Evolutionary conservation across 2,797 vertebrate species (phyloP).

Genomic region (Premnoplex brunnescens): DNA sequence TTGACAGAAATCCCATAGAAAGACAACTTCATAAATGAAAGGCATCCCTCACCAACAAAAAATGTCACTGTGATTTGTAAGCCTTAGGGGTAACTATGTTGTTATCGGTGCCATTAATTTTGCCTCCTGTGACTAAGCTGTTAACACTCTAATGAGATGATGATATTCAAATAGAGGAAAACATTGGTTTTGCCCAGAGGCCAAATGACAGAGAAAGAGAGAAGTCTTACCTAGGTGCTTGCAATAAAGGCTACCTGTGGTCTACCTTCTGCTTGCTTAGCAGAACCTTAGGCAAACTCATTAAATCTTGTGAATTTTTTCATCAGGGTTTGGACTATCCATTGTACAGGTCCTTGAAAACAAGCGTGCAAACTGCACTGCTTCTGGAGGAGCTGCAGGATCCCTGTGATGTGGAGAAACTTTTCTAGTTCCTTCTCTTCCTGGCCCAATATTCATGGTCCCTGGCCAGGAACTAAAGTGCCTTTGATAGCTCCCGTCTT

Average conservation of each 20-base stretch:
- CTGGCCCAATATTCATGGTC: not conserved
- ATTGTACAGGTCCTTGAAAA: not conserved
- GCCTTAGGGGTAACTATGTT: not conserved
- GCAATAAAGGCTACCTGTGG: not conserved
- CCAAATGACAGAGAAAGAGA: not conserved
- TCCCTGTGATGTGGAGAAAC: not conserved
- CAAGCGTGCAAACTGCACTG: not conserved
- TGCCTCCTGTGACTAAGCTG: not conserved
- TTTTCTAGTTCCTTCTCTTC: not conserved
- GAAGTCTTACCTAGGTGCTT: not conserved
- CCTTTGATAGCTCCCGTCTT: not conserved
- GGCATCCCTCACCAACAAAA: not conserved
- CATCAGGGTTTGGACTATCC: not conserved
- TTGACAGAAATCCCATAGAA: not conserved
- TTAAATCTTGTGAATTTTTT: not conserved
- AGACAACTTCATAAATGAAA: not conserved
- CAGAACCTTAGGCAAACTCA: not conserved
- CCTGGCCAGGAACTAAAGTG: not conserved
- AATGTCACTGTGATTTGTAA: not conserved
- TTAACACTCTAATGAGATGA: not conserved
- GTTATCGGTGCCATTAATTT: not conserved
- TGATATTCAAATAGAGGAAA: not conserved
- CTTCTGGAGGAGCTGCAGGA: not conserved
- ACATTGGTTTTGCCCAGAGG: not conserved
- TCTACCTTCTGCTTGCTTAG: not conserved